Conservation (phyloP, 2,888 invertebrate species). For the Phengaris alcon region DNA sequence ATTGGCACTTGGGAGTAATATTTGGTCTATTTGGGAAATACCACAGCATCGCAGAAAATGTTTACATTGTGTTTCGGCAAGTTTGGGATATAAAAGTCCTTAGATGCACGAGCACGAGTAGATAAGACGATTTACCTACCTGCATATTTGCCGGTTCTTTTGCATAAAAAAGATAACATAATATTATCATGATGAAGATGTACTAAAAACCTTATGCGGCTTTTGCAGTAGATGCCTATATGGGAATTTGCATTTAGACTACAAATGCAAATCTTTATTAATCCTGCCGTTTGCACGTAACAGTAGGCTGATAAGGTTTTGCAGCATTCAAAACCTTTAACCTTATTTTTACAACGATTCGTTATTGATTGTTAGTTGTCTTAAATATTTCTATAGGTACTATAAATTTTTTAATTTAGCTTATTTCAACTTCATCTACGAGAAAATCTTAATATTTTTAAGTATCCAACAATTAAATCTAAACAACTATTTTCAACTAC, state of each 20-base stretch:
- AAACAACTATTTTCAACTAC: too few relatives aligned
- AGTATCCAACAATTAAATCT: too few relatives aligned
- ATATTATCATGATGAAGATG: slow-evolving; percentile 5
- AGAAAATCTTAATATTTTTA: too few relatives aligned
- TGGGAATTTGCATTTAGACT: slow-evolving; percentile 8
- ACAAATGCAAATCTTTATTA: slow-evolving; percentile 14
- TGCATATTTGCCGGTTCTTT: background rate
- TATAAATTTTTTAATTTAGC: too few relatives aligned
- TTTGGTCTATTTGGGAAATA: too few relatives aligned
- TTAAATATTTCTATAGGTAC: too few relatives aligned
- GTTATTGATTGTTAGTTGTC: too few relatives aligned
- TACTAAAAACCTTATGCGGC: background rate
- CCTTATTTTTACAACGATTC: too few relatives aligned
- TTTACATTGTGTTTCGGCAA: background rate
- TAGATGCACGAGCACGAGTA: too few relatives aligned
- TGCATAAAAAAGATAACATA: background rate
- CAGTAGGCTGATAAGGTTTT: background rate
- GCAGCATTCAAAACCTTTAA: background rate
- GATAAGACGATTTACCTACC: background rate
- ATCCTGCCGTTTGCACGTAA: slow-evolving; percentile 2
- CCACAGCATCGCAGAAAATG: background rate
- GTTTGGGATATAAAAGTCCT: background rate
- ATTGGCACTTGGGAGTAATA: too few relatives aligned
- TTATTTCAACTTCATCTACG: too few relatives aligned
- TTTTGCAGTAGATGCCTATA: background rate